Conservation (phyloP, 2,888 invertebrate species). For the Diarsia brunnea region DNA sequence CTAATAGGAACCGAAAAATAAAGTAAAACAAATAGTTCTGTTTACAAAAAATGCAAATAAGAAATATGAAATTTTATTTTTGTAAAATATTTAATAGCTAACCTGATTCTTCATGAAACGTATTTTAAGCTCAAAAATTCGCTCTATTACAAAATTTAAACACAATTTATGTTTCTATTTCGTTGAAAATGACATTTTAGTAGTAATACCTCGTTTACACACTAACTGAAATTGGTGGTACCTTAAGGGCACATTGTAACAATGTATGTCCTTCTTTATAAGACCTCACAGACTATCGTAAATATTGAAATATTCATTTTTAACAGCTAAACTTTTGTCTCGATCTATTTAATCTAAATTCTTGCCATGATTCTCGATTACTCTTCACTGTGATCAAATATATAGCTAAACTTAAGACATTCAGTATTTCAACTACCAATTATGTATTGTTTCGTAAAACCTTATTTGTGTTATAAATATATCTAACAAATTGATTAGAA, state of each 20-base stretch:
- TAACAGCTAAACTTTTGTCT: neutral
- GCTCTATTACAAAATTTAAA: neutral
- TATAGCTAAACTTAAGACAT: neutral
- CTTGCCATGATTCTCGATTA: constrained; percentile 6
- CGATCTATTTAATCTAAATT: neutral
- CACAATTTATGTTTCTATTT: neutral
- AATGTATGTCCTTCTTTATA: neutral
- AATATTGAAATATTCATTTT: neutral
- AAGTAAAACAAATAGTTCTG: neutral
- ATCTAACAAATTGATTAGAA: neutral
- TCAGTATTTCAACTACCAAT: neutral
- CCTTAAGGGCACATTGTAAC: neutral
- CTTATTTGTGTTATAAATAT: neutral
- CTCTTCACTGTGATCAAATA: constrained; percentile 13
- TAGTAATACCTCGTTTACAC: neutral
- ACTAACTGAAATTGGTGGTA: neutral
- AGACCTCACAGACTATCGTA: neutral
- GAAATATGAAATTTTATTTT: neutral
- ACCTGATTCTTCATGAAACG: neutral
- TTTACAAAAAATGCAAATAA: neutral
- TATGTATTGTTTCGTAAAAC: neutral
- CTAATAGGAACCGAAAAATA: neutral
- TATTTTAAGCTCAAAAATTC: neutral
- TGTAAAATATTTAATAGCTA: neutral
- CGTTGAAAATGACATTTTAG: neutral